Base-by-base conservation (phyloP, 2,888 invertebrate genomes). In the Boloria euphrosyne region DNA sequence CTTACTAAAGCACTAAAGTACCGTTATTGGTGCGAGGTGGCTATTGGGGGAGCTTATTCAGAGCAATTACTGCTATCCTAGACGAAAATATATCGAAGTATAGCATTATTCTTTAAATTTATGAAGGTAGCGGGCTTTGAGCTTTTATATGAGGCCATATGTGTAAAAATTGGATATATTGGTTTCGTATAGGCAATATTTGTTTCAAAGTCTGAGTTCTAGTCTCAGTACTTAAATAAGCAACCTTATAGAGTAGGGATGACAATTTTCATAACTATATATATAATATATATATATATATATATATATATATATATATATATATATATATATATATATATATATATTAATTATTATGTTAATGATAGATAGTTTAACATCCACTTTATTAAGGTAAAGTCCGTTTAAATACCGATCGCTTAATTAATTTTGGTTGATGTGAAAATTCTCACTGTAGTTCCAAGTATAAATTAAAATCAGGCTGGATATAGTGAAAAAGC, bases 91-190 rank as follows among this genome's bases (percentile, higher is more conserved):
- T 5, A 57, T 57, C 16, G 43, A 55, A 44, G 43, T 10, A 18
- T 55, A 55, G 14, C 43, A 55, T 18, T 55, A 44, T 43, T 55
- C 55, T 55, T 17, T 44, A 16, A 44, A 55, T 55, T 55, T 55
- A n/a, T 55, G 43, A 55, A 55, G 43, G 55, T 55, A 44, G 7
- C 17, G 43, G 31, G 55, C 55, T 55, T 18, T 18, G 55, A 44
- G 43, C 43, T 44, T 55, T 55, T 44, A 44, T 55, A 55, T n/a
- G 55, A 44, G 18, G 43, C 18, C 43, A 14, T 55, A 44, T 18
- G 17, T 55, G 18, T 7, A 14, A 38, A 38, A 38, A 38, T 38
- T 38, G 49, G 49, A 7, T 10, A 49, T 0, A 2, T 7, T 7
- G 31, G 31, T 10, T 38, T 7, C 31, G 10, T 31, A 38, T 38